A percentile compares a stretch with the other conserved stretches of the same genome.
Evolutionary conservation across 2,113 vertebrate genomes (phyloP).

Genomic region (Oplegnathus fasciatus): DNA sequence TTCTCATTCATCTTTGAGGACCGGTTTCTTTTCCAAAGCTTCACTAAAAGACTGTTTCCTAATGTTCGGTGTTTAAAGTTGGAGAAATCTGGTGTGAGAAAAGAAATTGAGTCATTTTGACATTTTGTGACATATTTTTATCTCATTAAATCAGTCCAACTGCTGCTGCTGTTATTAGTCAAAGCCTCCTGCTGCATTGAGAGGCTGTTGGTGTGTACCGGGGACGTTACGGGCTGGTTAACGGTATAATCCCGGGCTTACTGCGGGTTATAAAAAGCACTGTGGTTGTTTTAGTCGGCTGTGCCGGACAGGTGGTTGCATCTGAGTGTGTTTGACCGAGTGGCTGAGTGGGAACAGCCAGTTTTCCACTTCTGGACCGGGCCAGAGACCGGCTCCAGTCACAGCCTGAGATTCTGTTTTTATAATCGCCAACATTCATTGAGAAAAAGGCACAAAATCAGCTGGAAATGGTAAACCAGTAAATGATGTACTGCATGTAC

Average conservation of each 20-base stretch:
- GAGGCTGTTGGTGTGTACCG: neutral
- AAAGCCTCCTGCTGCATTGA: neutral
- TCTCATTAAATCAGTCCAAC: neutral
- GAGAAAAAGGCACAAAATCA: neutral
- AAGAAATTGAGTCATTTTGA: neutral
- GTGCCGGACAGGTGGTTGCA: neutral
- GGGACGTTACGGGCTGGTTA: neutral
- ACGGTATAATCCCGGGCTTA: conserved; percentile 43
- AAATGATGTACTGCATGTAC: neutral
- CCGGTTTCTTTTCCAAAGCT: neutral
- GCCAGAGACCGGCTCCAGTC: neutral
- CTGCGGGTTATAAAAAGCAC: conserved; percentile 45
- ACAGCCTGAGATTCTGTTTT: neutral
- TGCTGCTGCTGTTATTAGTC: neutral
- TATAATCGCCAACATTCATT: neutral
- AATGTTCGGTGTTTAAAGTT: neutral
- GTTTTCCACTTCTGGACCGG: neutral
- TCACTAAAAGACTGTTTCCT: neutral
- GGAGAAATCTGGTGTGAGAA: neutral
- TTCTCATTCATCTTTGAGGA: neutral
- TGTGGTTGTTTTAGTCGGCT: conserved; percentile 9
- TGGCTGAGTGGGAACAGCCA: neutral
- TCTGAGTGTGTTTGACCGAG: neutral
- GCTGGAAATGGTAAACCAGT: neutral
- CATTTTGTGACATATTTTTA: neutral